Percentiles rank a stretch among this genome's conserved stretches.
Evolutionary conservation across 2,113 vertebrate genomes (phyloP).

Genomic region (Tachysurus vachellii): DNA sequence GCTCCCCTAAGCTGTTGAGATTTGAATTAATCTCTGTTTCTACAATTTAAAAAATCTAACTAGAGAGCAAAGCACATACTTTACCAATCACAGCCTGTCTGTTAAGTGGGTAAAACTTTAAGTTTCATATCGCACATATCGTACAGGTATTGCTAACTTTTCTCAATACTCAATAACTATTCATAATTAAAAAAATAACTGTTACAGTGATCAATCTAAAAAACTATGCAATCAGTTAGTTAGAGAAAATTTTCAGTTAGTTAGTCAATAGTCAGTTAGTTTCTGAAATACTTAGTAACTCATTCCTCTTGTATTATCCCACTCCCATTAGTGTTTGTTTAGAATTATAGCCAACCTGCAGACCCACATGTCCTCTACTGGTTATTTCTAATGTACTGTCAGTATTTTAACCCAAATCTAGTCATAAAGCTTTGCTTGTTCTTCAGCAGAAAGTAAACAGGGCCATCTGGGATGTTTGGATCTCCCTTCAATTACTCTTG

Average conservation of each 20-base stretch:
- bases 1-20: conserved; percentile 66
- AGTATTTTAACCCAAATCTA: not conserved
- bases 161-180: not conserved
- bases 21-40: conserved; percentile 54
- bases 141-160: not conserved
- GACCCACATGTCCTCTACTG: not conserved
- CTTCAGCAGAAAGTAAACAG: conserved; percentile 8
- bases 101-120: not conserved
- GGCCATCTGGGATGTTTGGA: conserved; percentile 7
- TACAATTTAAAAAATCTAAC: not conserved
- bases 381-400: not conserved
- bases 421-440: not conserved
- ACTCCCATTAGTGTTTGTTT: not conserved
- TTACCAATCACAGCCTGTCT: not conserved
- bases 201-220: not conserved
- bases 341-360: not conserved
- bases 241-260: too few relatives aligned
- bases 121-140: not conserved
- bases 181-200: not conserved
- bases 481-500: not conserved
- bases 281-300: conserved; percentile 1
- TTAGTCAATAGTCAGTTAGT: not conserved
- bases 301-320: not conserved
- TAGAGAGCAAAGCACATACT: not conserved
- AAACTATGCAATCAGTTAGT: not conserved